Evolutionary conservation across 2,888 invertebrate species (phyloP).

Genomic region (Magallana nippona): DNA sequence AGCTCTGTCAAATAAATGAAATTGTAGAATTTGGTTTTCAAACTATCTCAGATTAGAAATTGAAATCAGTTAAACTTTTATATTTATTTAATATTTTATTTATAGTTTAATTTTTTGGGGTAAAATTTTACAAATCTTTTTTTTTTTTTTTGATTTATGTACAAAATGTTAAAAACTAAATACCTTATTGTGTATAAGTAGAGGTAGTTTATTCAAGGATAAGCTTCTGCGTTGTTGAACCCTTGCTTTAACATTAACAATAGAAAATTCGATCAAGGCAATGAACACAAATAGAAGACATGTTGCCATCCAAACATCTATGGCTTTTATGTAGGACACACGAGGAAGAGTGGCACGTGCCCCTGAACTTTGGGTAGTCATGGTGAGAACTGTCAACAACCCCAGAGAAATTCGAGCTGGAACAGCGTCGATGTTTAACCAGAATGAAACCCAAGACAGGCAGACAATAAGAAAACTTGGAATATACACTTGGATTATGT

Average conservation of each 20-base stretch:
- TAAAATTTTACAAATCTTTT: too few species aligned
- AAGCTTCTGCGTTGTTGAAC: conserved; percentile 27
- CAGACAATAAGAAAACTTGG: conserved; percentile 81
- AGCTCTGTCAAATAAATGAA: too few species aligned
- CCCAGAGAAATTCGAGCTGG: conserved; percentile 59
- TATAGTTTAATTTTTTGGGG: too few species aligned
- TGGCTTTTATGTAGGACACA: conserved; percentile 65
- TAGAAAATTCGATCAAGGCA: conserved; percentile 63
- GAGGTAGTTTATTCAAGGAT: not conserved
- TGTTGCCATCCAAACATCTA: conserved; percentile 65
- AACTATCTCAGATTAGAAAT: too few species aligned
- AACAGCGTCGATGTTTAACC: conserved; percentile 71
- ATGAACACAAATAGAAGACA: conserved; percentile 64
- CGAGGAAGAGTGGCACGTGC: conserved; percentile 60
- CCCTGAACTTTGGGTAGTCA: conserved; percentile 66
- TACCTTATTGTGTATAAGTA: conserved; percentile 2
- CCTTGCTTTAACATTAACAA: conserved; percentile 60
- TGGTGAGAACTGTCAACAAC: conserved; percentile 61
- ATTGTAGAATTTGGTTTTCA: too few species aligned
- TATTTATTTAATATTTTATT: too few species aligned
- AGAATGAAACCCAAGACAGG: conserved; percentile 86
- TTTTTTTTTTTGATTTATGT: too few species aligned
- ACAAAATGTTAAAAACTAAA: not conserved
- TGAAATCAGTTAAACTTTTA: too few species aligned
- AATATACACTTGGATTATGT: conserved; percentile 82